Evolutionary conservation across 2,888 invertebrate species (phyloP), one percentile per base, ranked within the genome.

Genomic region (Pegoplata infirma): DNA sequence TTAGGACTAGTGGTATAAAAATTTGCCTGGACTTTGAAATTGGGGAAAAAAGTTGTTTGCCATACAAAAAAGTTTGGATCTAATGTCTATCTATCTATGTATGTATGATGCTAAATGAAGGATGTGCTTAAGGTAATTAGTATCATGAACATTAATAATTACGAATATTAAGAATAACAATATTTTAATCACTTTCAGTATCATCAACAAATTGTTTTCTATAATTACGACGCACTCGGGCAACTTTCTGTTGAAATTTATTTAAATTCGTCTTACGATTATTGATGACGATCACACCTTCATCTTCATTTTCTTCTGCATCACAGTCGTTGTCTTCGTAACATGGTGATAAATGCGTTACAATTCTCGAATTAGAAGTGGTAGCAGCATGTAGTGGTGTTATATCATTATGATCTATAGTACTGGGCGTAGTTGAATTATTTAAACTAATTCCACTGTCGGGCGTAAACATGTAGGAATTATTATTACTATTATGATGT

Each of bases 161-260:
- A n/a, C 16, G 25, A 16, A 49, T 51, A 19, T 25, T 25, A 23
- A 14, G 28, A 17, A 17, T 55, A 32, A 32, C 40, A n/a, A 6
- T 51, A 8, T 73, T 76, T n/a, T 87, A 91, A 87, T 93, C 93
- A 55, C 93, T 93, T 85, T 93, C 93, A 0, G 93, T 72, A 63
- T 86, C 85, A 73, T 84, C 85, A 46, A 84, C 84, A 87, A 93
- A 91, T 83, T 92, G 92, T 86, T 91, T 92, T 83, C 93, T 91
- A 86, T 93, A 92, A 86, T 93, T 93, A 74, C 93, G 90, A 5
- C 93, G 90, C 1, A 92, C 92, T 82, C 92, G 92, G 84, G 92
- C 92, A 44, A 92, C 91, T 47, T 93, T 90, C 78, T 92, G 93
- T 55, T 86, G 84, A 77, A 84, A 85, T 67, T 84, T 68, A 80